A percentile compares a stretch with the other conserved stretches of the same genome.
These are phyloP conservation scores for Orussus abietinus DNA, from an alignment of 1,140 invertebrate genomes.

Conservation along the genomic window DNA sequence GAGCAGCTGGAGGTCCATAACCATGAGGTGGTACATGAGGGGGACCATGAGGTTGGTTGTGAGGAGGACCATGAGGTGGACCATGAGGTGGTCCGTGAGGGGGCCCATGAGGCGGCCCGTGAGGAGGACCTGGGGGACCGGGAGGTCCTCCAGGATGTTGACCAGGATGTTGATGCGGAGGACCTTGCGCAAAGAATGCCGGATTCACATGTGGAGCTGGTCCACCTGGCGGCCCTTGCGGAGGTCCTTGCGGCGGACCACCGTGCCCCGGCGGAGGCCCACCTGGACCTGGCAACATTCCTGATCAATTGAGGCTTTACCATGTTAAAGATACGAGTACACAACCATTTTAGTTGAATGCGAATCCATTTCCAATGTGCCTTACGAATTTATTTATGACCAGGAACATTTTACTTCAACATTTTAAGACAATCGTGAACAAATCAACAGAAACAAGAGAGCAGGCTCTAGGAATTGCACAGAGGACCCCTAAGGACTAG, in stretches of 20 bases:
- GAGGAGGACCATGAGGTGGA: slow-evolving; percentile 52
- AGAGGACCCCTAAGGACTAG: too few relatives aligned
- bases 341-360: too few relatives aligned
- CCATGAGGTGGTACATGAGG: slow-evolving; percentile 58
- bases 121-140: slow-evolving; percentile 57
- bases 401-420: too few relatives aligned
- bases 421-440: too few relatives aligned
- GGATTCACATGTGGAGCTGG: slow-evolving; percentile 95
- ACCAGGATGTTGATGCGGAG: slow-evolving; percentile 58
- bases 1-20: slow-evolving; percentile 55
- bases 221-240: slow-evolving; percentile 60
- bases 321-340: too few relatives aligned
- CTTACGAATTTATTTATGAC: too few relatives aligned
- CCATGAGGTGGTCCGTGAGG: slow-evolving; percentile 59
- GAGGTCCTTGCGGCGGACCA: slow-evolving; percentile 58
- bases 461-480: too few relatives aligned
- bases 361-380: too few relatives aligned
- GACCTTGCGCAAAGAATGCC: slow-evolving; percentile 85
- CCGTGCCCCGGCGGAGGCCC: slow-evolving; percentile 61
- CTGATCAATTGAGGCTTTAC: too few relatives aligned
- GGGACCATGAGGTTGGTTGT: slow-evolving; percentile 57
- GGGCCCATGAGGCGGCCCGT: slow-evolving; percentile 60
- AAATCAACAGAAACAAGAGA: too few relatives aligned
- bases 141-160: slow-evolving; percentile 59
- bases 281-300: slow-evolving; percentile 55